Percentiles rank a stretch among this genome's conserved stretches.
These are phyloP conservation scores for Nephrotoma flavescens DNA, from an alignment of 2,888 invertebrate species.

Conservation along the genomic window DNA sequence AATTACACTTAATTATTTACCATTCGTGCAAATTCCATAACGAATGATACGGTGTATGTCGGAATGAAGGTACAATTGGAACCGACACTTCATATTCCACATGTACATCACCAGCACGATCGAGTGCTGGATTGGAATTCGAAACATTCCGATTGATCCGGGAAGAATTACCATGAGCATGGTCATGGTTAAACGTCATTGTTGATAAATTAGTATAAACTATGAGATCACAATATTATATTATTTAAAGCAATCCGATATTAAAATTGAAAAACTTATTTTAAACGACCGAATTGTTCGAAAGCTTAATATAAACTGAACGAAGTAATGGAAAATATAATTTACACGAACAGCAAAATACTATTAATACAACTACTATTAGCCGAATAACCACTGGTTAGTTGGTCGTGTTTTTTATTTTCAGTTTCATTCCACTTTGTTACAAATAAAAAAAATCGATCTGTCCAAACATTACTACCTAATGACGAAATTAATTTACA, in stretches of 20 bases:
- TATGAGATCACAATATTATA: neutral
- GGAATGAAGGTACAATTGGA: slow-evolving; percentile 28
- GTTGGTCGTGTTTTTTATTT: neutral
- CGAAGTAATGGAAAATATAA: neutral
- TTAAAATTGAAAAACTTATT: neutral
- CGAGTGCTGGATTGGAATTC: slow-evolving; percentile 28
- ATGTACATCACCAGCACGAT: slow-evolving; percentile 20
- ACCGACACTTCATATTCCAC: slow-evolving; percentile 32
- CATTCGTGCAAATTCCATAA: slow-evolving; percentile 30
- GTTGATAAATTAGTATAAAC: neutral
- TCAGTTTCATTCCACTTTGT: neutral
- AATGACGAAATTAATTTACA: neutral
- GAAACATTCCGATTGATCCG: slow-evolving; percentile 22
- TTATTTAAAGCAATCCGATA: neutral
- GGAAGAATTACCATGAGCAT: slow-evolving; percentile 6
- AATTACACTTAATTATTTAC: slow-evolving; percentile 18
- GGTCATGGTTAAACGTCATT: neutral
- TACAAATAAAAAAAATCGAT: neutral
- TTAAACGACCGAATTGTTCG: neutral
- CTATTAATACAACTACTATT: neutral
- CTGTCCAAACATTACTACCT: neutral
- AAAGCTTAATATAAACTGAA: neutral
- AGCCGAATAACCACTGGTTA: neutral
- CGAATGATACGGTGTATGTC: slow-evolving; percentile 33
- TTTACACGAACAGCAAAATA: neutral